A percentile compares a stretch with the other conserved stretches of the same genome.
These are phyloP conservation scores for Melanargia galathea DNA, from an alignment of 2,888 invertebrate genomes.

Conservation along the genomic window DNA sequence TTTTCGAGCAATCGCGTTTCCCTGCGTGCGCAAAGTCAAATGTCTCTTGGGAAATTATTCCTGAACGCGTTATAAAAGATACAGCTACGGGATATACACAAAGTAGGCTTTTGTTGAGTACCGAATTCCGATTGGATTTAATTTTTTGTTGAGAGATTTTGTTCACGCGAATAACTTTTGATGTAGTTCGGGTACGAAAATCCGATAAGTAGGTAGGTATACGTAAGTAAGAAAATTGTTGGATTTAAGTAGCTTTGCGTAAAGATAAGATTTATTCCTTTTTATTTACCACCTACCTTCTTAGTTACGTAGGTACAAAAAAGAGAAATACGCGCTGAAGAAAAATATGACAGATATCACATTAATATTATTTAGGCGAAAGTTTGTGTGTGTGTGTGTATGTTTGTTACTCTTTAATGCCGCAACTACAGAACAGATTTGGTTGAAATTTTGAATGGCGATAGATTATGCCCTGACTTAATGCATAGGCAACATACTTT, in stretches of 20 bases:
- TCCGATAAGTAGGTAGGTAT: not conserved
- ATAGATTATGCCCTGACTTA: too few relatives aligned
- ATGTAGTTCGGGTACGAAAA: not conserved
- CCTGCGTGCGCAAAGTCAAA: conserved; percentile 36
- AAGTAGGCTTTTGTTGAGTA: conserved; percentile 26
- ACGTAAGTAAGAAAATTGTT: not conserved
- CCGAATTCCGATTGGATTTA: conserved; percentile 21
- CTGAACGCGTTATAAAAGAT: conserved; percentile 20
- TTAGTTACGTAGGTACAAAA: not conserved
- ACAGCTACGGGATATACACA: not conserved
- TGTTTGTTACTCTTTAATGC: too few relatives aligned
- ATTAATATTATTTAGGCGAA: too few relatives aligned
- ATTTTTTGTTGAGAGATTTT: conserved; percentile 11
- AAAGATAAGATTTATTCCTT: not conserved
- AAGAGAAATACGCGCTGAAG: too few relatives aligned
- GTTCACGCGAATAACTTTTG: conserved; percentile 10
- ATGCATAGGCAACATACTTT: too few relatives aligned
- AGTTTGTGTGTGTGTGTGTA: too few relatives aligned
- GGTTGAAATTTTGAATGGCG: too few relatives aligned
- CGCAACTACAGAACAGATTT: too few relatives aligned
- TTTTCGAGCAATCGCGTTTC: conserved; percentile 22
- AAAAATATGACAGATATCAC: too few relatives aligned
- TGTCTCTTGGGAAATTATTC: conserved; percentile 42
- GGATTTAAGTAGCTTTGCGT: not conserved
- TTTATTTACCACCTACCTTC: not conserved